Conservation (phyloP, 2,113 vertebrate genomes). For the Ifrita kowaldi region DNA sequence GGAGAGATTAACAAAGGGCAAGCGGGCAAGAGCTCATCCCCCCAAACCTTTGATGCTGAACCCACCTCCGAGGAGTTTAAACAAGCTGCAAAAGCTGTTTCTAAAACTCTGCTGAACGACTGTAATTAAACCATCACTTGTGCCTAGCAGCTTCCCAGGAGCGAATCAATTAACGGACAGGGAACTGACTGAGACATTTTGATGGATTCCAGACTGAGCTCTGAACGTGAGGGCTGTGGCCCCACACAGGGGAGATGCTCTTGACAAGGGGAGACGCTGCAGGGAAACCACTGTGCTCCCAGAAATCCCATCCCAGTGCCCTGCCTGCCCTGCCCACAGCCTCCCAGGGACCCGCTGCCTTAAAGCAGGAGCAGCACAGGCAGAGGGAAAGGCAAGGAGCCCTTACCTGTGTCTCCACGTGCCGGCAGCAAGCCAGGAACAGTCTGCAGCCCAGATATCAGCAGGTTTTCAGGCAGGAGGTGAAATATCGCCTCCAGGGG, state of each 20-base stretch:
- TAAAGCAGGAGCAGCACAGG: neutral
- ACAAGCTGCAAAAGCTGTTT: neutral
- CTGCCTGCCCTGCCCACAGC: neutral
- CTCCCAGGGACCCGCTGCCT: neutral
- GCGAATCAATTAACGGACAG: neutral
- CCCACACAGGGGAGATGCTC: accelerated
- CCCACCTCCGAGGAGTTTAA: neutral
- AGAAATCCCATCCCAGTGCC: neutral
- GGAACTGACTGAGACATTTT: neutral
- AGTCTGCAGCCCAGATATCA: conserved; percentile 78
- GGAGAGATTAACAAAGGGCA: neutral
- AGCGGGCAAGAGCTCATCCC: neutral
- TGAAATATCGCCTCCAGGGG: conserved; percentile 71
- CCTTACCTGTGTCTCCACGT: conserved; percentile 58
- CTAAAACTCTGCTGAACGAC: neutral
- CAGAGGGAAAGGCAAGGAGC: neutral
- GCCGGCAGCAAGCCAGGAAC: conserved; percentile 78
- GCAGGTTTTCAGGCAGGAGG: conserved; percentile 86
- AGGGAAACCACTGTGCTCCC: neutral
- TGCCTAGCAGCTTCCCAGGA: neutral
- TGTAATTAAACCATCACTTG: conserved; percentile 11
- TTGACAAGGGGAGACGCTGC: neutral
- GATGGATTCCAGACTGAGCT: neutral
- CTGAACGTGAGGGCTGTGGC: accelerated
- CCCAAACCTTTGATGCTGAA: neutral